phyloP scores from a whole-genome alignment of 2,797 vertebrate genomes.

The Hydrocynus forskahlii region DNA sequence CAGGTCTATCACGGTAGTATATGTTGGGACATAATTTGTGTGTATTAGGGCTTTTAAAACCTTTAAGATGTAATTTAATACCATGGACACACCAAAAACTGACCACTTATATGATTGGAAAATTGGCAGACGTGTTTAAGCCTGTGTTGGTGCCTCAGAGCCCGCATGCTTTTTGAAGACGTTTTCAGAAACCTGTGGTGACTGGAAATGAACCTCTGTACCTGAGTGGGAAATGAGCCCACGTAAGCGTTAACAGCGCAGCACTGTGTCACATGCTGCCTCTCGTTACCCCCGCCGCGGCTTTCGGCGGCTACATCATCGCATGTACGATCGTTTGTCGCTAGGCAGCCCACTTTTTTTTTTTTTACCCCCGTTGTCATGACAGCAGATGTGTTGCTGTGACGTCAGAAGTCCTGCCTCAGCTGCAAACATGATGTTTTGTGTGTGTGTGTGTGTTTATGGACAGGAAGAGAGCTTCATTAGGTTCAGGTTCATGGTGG shows the following conservation, averaged over 20 bases:
- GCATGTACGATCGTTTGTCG: conserved; percentile 64
- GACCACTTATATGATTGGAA: too few relatives aligned
- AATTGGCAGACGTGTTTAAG: background rate
- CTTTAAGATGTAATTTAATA: too few relatives aligned
- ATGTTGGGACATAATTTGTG: too few relatives aligned
- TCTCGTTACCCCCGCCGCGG: conserved; percentile 52
- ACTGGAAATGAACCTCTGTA: background rate
- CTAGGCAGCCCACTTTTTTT: conserved; percentile 66
- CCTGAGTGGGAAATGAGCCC: background rate
- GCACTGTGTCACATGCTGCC: conserved; percentile 42
- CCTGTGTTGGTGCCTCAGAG: background rate
- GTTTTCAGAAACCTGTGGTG: too few relatives aligned
- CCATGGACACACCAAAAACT: too few relatives aligned
- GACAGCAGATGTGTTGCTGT: conserved; percentile 62
- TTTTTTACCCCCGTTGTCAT: conserved; percentile 62
- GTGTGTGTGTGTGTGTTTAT: conserved; percentile 5
- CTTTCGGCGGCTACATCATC: conserved; percentile 58
- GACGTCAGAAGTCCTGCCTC: conserved; percentile 47
- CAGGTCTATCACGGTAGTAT: too few relatives aligned
- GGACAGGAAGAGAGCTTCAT: conserved; percentile 16
- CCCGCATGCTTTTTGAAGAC: background rate
- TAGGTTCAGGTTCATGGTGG: background rate
- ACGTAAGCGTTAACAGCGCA: background rate
- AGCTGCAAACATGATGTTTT: conserved; percentile 2
- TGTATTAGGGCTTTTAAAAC: too few relatives aligned